Evolutionary conservation across 2,113 vertebrate species (phyloP), one percentile per base, ranked within the genome.

Genomic region (Litocranius walleri): DNA sequence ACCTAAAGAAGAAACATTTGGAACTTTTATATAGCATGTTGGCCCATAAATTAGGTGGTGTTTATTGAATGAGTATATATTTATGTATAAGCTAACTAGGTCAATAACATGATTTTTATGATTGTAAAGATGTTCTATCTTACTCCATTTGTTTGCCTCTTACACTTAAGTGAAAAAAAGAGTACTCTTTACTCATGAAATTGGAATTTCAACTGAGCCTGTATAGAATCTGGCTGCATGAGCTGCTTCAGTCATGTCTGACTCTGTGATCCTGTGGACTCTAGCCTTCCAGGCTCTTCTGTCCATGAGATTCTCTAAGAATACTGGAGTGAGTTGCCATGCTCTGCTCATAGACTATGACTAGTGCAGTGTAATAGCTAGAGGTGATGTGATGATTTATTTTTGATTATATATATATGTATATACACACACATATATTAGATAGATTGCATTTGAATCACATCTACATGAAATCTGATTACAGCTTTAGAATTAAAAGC

Each of bases 11-110:
- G 56, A 96, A 81, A 83, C 82, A 67, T 89, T 95, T 96, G 67
- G 19, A 95, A 80, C 56, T 95, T 96, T 84, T n/a, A 50, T 45
- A 78, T 30, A 88, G n/a, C 12, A 36, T 90, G 5, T 80, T 88
- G 88, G 64, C 9, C 21, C 45, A 77, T 86, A 93, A 88, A 85
- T 87, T 81, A 29, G 59, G 77, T 45, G 16, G 30, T 84, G 7
- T 61, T 45, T 78, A 67, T 90, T 93, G 45, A 92, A 90, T 64
- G 11, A 43, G 80, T 93, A n/a, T 85, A 74, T 97, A 16, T 94
- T 93, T 95, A 78, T 91, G 52, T 81, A 50, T 95, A 90, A 90
- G 57, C 29, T 97, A 95, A 94, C 86, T 93, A 82, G 62, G 33
- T 48, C 8, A 80, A 64, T 86, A 85, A 17, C 13, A 86, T 40